Percentiles rank a stretch among this genome's conserved stretches.
Conservation (phyloP, 2,113 vertebrate genomes). For the Oncorhynchus masou region DNA sequence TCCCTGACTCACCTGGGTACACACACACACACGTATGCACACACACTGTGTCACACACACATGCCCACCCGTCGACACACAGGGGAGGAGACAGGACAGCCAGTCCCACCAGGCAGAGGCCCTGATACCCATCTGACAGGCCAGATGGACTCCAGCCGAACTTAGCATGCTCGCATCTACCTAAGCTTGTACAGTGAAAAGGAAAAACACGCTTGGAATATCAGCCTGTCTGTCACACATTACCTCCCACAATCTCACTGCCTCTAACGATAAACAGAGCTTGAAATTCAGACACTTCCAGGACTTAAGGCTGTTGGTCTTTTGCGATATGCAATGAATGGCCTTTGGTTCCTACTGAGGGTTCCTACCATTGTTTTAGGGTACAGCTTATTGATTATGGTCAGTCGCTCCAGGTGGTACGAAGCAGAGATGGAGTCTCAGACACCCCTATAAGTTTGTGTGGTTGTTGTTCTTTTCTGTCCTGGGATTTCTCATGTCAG, state of each 20-base stretch:
- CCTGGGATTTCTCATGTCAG: too few species aligned
- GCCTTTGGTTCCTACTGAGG: too few species aligned
- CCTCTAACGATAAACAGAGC: background rate
- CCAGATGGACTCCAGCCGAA: background rate
- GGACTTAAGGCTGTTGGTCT: too few species aligned
- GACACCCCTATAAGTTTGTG: too few species aligned
- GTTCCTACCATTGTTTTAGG: too few species aligned
- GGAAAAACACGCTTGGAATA: background rate
- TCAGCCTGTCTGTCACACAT: background rate
- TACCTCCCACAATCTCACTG: background rate
- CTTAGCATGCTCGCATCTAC: background rate
- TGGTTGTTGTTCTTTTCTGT: too few species aligned
- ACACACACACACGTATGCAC: background rate
- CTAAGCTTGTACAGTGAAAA: background rate
- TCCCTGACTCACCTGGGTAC: background rate
- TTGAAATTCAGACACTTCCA: too few species aligned
- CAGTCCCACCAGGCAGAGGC: background rate
- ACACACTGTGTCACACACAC: background rate
- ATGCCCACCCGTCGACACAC: background rate
- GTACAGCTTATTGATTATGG: too few species aligned
- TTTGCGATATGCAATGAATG: too few species aligned
- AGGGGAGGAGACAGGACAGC: background rate
- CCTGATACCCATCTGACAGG: constrained; percentile 4
- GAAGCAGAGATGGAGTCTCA: too few species aligned
- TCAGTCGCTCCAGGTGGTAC: too few species aligned